Evolutionary conservation across 2,797 vertebrate genomes (phyloP), one percentile per base, ranked within the genome.

Genomic region (Melopsittacus undulatus): DNA sequence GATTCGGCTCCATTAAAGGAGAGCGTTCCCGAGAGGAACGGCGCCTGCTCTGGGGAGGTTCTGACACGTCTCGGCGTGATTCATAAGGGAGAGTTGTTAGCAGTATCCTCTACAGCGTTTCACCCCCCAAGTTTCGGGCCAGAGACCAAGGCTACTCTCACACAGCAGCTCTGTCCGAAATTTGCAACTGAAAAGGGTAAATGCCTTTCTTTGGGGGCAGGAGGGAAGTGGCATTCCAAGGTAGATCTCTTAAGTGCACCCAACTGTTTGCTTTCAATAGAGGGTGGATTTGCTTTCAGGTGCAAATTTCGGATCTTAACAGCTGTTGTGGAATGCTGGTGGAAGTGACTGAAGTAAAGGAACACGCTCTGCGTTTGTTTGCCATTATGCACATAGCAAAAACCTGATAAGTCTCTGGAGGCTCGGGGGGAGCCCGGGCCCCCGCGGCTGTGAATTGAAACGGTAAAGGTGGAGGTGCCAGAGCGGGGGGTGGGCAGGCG

Each of bases 11-110:
- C 0, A 0, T 32, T 34, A 29, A 62, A 43, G 54, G 45, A 36
- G 36, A 74, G 18, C 7, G 27, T 3, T 45, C 22, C 51, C 16
- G 5, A 26, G 52, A 54, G 18, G 10, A 32, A 63, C 69, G 23
- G 36, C 13, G 13, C 13, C 1, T 23, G 16, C 27, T 67, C 8
- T 73, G 38, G 27, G 22, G 34, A 69, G 17, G 9, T 32, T 77
- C 40, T 48, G 56, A 18, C 27, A 32, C 9, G 5, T 36, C 16
- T 36, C 15, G 12, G 4, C 0, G 0, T 26, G 13, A n/a, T 79
- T 45, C 0, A 1, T 2, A 30, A 30, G 48, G 11, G 4, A 24
- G 9, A 38, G 30, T 21, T 38, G n/a, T 42, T 52, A 20, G 7
- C 5, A 30, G 4, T 42, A 36, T 24, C 18, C 8, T 34, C 32